These are phyloP conservation scores for Sitodiplosis mosellana DNA, from an alignment of 1,140 invertebrate genomes.

Conservation along the genomic window DNA sequence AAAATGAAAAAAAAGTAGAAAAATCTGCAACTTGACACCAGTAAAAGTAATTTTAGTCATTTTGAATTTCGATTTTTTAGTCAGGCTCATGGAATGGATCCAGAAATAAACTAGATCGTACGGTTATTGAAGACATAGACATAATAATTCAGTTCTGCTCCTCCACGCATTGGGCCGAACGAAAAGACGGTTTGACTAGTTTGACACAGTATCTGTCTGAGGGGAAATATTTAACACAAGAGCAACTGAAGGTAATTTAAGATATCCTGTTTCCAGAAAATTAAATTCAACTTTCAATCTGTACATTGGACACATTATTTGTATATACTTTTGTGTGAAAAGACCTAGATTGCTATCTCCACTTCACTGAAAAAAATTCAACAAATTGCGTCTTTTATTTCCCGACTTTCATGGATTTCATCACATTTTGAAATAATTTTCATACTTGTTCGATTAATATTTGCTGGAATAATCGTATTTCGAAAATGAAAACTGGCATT, in stretches of 20 bases:
- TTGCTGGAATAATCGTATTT: no score
- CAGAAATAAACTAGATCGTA: slow-evolving; percentile 47
- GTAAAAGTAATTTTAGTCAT: background rate
- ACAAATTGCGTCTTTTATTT: no score
- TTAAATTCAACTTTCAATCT: background rate
- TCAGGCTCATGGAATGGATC: slow-evolving; percentile 64
- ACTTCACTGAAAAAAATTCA: no score
- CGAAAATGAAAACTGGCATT: no score
- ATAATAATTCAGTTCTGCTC: slow-evolving; percentile 77
- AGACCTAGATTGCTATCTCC: no score
- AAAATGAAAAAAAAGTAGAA: no score
- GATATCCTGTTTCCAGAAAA: background rate
- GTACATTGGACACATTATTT: no score
- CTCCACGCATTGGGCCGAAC: slow-evolving; percentile 76
- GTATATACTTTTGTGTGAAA: no score
- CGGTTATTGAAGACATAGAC: slow-evolving; percentile 52
- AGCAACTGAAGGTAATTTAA: slow-evolving; percentile 15
- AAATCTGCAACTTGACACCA: no score
- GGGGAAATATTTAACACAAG: slow-evolving; percentile 19
- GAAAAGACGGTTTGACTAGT: slow-evolving; percentile 77
- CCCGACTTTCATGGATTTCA: no score
- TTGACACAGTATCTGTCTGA: slow-evolving; percentile 33
- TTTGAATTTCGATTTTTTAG: slow-evolving; percentile 25
- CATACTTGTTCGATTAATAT: no score
- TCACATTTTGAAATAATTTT: no score